Base-by-base conservation (phyloP, 2,888 invertebrate genomes). In the Leucania comma region DNA sequence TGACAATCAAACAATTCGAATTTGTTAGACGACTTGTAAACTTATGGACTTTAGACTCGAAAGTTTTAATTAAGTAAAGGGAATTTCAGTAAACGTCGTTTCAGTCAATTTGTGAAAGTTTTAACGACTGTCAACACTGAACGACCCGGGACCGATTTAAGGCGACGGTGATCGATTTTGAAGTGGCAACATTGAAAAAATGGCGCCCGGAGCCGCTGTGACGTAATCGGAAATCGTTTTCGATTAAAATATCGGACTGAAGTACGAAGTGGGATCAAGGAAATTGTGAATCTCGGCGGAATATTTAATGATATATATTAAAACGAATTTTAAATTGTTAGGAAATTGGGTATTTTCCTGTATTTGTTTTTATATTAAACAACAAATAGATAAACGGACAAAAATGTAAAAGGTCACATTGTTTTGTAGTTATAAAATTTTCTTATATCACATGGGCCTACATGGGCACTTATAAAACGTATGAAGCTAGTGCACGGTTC, bases 51-150 rank as follows among this genome's bases (percentile, higher is more conserved):
- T 80, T 78, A 85, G 83, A 83, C 72, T 83, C 38, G 46, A 87
- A 94, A 94, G 90, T 94, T 94, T 94, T 93, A 94, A 94, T 94
- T 93, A 93, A 93, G 90, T 89, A 86, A 89, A 90, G 89, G 89
- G 86, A 89, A 90, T 88, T 90, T 86, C 86, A 86, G 86, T 89
- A 86, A 91, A 89, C 91, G 90, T 88, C 90, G 89, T 91, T 89
- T 82, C 88, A 81, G 88, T 83, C 92, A 90, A 92, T 94, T 93
- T 90, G 90, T 90, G 89, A 92, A 77, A 94, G 91, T 94, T 93
- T 89, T 89, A 91, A 92, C 93, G 90, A 93, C 86, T 93, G 93
- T 92, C 88, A 87, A 89, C 85, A 85, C 80, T 76, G 78, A 79
- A 78, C 75, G 72, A 75, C 62, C 60, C 74, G 79, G 78, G 81